Evolutionary conservation across 2,888 invertebrate species (phyloP).

Genomic region (Sympetrum striolatum): DNA sequence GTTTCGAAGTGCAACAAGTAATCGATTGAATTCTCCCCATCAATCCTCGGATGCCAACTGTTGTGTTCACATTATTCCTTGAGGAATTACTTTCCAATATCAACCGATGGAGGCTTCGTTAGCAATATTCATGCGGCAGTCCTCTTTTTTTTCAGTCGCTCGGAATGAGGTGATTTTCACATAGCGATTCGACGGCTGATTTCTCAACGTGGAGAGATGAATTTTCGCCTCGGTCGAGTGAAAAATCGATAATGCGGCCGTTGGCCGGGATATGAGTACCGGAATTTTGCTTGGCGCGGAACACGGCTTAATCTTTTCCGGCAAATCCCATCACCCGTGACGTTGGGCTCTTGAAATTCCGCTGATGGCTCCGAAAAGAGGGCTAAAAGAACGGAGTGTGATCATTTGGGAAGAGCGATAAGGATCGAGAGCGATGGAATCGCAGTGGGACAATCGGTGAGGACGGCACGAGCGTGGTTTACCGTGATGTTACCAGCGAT

Average conservation of each 20-base stretch:
- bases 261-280: neutral
- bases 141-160: no score
- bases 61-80: no score
- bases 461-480: no score
- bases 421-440: neutral
- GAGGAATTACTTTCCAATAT: no score
- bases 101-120: no score
- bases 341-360: neutral
- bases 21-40: no score
- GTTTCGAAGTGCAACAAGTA: no score
- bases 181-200: neutral
- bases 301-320: neutral
- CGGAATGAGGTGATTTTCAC: no score
- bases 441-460: neutral
- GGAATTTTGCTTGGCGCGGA: neutral
- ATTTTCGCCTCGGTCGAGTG: neutral
- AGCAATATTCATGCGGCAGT: no score
- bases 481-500: no score
- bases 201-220: neutral
- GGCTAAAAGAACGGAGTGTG: neutral
- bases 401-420: neutral
- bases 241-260: neutral
- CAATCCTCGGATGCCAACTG: no score
- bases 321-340: neutral
- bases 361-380: neutral